Conservation (phyloP, 2,113 vertebrate genomes). For the Microtus montanus region DNA sequence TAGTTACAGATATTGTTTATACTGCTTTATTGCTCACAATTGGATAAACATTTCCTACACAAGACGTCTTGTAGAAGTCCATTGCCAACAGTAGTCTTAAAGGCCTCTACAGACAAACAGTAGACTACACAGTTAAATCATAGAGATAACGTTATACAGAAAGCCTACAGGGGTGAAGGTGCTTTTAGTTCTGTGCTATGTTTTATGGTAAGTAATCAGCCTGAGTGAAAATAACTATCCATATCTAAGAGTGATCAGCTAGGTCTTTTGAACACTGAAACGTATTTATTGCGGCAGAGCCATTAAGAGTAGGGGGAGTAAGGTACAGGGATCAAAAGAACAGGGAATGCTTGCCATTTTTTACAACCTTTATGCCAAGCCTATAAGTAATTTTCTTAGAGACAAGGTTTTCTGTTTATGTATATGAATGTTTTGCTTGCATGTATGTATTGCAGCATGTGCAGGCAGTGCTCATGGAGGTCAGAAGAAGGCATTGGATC, state of each 20-base stretch:
- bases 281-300: background rate
- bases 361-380: background rate
- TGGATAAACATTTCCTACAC: background rate
- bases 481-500: background rate
- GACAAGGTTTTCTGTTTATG: background rate
- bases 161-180: background rate
- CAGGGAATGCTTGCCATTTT: background rate
- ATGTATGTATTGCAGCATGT: background rate
- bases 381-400: conserved; percentile 1
- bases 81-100: background rate
- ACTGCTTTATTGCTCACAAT: background rate
- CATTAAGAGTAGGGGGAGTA: background rate
- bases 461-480: background rate
- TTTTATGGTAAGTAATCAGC: conserved; percentile 8
- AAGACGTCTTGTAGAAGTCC: conserved; percentile 40
- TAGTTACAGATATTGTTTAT: conserved; percentile 24
- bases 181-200: conserved; percentile 6
- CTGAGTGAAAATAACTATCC: background rate
- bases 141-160: background rate
- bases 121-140: conserved; percentile 47
- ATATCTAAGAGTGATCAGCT: conserved; percentile 49
- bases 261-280: conserved; percentile 30
- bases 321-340: background rate
- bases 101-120: background rate
- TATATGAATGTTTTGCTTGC: background rate